A percentile compares a stretch with the other conserved stretches of the same genome.
Evolutionary conservation across 1,140 invertebrate genomes (phyloP).

Genomic region (Sycophila sp.): DNA sequence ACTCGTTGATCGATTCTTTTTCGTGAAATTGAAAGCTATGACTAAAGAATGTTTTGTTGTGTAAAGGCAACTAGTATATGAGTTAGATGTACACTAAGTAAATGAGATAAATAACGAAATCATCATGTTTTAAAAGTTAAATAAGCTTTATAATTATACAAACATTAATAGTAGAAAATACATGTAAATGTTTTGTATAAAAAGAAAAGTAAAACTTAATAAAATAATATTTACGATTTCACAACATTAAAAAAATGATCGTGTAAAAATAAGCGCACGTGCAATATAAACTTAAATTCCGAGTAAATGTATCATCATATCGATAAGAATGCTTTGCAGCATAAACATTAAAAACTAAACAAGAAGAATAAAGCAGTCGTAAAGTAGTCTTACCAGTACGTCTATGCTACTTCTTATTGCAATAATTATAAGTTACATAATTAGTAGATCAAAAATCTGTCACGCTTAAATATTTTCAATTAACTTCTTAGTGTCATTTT

Average conservation of each 20-base stretch:
- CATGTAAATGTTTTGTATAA: constrained; percentile 2
- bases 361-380: constrained; percentile 3
- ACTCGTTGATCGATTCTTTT: too few relatives aligned
- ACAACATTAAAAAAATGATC: neutral
- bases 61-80: too few relatives aligned
- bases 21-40: too few relatives aligned
- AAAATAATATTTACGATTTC: constrained; percentile 14
- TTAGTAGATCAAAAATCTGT: too few relatives aligned
- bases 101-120: too few relatives aligned
- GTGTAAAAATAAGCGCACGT: neutral
- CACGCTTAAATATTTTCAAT: too few relatives aligned
- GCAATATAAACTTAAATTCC: constrained; percentile 5
- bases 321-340: neutral
- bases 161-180: too few relatives aligned
- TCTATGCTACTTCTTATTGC: neutral
- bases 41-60: too few relatives aligned
- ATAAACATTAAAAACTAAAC: neutral
- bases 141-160: constrained; percentile 1
- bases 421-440: constrained; percentile 11
- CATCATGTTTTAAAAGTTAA: neutral
- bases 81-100: too few relatives aligned
- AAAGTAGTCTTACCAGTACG: neutral
- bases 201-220: constrained; percentile 8
- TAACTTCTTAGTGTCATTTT: too few relatives aligned
- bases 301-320: constrained; percentile 4